A percentile compares a stretch with the other conserved stretches of the same genome.
Evolutionary conservation across 2,797 vertebrate species (phyloP).

Genomic region (Galago senegalensis): DNA sequence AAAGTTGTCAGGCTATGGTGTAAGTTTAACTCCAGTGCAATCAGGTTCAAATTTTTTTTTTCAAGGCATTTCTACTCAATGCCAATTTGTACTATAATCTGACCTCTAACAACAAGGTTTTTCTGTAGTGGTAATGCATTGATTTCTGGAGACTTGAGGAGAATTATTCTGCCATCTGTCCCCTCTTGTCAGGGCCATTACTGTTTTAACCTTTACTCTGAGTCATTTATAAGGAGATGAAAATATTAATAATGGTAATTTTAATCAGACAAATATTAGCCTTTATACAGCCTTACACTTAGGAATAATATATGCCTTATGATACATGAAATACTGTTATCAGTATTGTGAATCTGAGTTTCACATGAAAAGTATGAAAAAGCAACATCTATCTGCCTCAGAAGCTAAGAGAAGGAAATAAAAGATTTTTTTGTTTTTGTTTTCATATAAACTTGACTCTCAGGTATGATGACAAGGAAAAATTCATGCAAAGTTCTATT

Average conservation of each 20-base stretch:
- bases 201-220: neutral
- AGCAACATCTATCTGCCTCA: slow-evolving; percentile 19
- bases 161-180: neutral
- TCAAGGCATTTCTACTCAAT: neutral
- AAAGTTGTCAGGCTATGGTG: neutral
- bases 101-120: neutral
- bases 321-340: neutral
- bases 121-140: neutral
- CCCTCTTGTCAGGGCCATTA: neutral
- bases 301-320: neutral
- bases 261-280: neutral
- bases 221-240: slow-evolving; percentile 17
- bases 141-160: neutral
- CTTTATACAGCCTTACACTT: neutral
- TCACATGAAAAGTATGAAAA: neutral
- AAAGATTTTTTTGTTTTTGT: neutral
- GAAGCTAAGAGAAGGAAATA: slow-evolving; percentile 22
- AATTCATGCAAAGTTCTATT: neutral
- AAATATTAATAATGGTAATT: neutral
- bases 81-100: neutral
- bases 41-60: neutral
- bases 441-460: neutral
- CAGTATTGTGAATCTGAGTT: slow-evolving; percentile 14
- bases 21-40: neutral
- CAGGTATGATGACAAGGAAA: neutral